A percentile compares a stretch with the other conserved stretches of the same genome.
Conservation (phyloP, 2,888 invertebrate species). For the Scaptomyza caliginosa region DNA sequence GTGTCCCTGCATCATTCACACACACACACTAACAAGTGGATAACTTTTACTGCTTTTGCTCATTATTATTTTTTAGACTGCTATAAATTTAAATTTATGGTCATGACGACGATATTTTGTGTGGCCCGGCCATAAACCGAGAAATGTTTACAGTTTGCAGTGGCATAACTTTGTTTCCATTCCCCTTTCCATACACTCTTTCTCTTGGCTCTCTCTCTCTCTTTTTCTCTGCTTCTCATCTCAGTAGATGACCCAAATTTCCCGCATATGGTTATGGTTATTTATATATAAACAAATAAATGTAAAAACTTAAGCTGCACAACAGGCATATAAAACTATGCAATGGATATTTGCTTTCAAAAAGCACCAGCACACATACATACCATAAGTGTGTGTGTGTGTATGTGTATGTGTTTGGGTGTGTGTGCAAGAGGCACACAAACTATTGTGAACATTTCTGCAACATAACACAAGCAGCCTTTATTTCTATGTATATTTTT, state of each 20-base stretch:
- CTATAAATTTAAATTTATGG: constrained; percentile 67
- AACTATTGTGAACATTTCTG: constrained; percentile 26
- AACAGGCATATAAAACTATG: constrained; percentile 59
- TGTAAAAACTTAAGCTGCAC: constrained; percentile 47
- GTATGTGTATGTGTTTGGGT: neutral
- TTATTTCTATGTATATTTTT: neutral
- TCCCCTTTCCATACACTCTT: too few species aligned
- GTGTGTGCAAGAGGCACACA: neutral
- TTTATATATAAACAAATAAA: constrained; percentile 55
- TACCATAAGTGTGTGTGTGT: neutral
- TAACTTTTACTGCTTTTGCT: constrained; percentile 60
- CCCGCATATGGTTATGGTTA: constrained; percentile 51
- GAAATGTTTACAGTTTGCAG: constrained; percentile 63
- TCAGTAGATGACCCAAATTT: constrained; percentile 43
- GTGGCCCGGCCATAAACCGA: constrained; percentile 57
- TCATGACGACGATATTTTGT: constrained; percentile 59
- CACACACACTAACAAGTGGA: constrained; percentile 15
- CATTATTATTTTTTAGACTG: constrained; percentile 62
- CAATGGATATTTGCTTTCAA: constrained; percentile 39
- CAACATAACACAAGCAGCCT: constrained; percentile 17
- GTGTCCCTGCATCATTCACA: neutral
- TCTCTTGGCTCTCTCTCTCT: neutral
- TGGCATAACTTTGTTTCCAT: constrained; percentile 52
- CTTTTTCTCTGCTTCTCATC: neutral
- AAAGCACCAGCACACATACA: constrained; percentile 18